These are phyloP conservation scores for Morpho deidamia DNA, from an alignment of 2,888 invertebrate genomes.

Conservation along the genomic window DNA sequence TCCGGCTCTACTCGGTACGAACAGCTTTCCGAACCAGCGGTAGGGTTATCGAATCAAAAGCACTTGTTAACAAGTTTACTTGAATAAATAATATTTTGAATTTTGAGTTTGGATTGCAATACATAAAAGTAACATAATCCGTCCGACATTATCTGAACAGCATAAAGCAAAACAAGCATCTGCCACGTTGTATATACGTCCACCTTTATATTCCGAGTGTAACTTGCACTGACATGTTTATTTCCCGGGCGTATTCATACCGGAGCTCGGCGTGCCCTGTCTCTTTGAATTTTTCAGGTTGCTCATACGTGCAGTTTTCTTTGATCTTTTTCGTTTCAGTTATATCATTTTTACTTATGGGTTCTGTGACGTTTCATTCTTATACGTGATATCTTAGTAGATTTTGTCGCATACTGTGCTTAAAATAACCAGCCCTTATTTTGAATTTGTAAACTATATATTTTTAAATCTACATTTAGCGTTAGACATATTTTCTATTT, in stretches of 20 bases:
- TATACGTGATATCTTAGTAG: too few relatives aligned
- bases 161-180: constrained; percentile 7
- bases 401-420: too few relatives aligned
- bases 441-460: too few relatives aligned
- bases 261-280: constrained; percentile 31
- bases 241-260: constrained; percentile 48
- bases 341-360: constrained; percentile 10
- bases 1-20: too few relatives aligned
- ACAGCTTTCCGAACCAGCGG: too few relatives aligned
- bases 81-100: too few relatives aligned
- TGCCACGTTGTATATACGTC: constrained; percentile 23
- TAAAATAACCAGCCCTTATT: too few relatives aligned
- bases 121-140: background rate
- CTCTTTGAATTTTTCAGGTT: constrained; percentile 39
- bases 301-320: constrained; percentile 13
- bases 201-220: constrained; percentile 27
- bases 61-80: too few relatives aligned
- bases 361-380: background rate
- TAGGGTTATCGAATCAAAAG: too few relatives aligned
- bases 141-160: background rate
- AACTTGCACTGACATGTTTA: constrained; percentile 46
- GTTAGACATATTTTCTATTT: too few relatives aligned
- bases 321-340: constrained; percentile 12
- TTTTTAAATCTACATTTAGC: too few relatives aligned
- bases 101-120: too few relatives aligned